Conservation (phyloP, 2,113 vertebrate species). For the Colistium nudipinnis region DNA sequence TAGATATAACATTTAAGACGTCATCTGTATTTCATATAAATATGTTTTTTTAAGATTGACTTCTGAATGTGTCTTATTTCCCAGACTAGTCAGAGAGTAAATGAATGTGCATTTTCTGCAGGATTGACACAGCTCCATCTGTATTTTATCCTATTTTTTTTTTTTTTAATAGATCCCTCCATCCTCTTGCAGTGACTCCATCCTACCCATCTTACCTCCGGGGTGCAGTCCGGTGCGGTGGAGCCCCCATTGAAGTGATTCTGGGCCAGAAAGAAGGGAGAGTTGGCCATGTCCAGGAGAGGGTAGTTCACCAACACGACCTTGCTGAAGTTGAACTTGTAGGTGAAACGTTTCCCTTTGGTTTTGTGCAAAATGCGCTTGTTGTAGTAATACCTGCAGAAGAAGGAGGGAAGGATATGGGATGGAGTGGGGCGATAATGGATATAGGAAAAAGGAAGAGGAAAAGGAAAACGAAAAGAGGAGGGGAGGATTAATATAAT, state of each 20-base stretch:
- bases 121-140: neutral
- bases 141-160: no score
- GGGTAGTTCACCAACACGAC: constrained; percentile 93
- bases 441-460: constrained; percentile 55
- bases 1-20: no score
- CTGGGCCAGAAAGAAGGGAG: constrained; percentile 87
- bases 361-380: constrained; percentile 96
- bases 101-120: neutral
- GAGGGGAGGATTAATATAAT: constrained; percentile 69
- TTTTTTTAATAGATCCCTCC: neutral
- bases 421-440: constrained; percentile 24
- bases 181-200: neutral
- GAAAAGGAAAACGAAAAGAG: constrained; percentile 58
- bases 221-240: constrained; percentile 84
- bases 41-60: neutral
- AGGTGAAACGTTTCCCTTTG: constrained; percentile 94
- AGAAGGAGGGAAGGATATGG: constrained; percentile 44
- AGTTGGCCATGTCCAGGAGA: constrained; percentile 88
- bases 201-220: constrained; percentile 81
- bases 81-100: neutral
- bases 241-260: constrained; percentile 85
- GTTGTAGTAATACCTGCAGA: constrained; percentile 92
- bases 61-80: neutral
- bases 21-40: no score
- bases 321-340: constrained; percentile 97